Conservation (phyloP, 2,888 invertebrate species). For the Ariolimax columbianus region DNA sequence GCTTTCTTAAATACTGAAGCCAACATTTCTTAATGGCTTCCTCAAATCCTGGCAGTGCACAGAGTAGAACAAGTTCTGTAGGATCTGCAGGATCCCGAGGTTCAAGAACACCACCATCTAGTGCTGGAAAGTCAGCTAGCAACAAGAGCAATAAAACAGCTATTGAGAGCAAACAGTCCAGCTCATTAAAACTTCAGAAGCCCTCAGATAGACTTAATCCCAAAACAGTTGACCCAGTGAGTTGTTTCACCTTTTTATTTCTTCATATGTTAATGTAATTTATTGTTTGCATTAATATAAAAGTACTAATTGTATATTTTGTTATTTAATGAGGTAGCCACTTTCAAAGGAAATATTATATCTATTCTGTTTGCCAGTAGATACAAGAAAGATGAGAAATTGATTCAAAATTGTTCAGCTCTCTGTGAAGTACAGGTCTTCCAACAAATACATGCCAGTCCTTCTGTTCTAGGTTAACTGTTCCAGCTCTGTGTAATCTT, state of each 20-base stretch:
- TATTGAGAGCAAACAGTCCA: slow-evolving; percentile 37
- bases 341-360: neutral
- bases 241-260: slow-evolving; percentile 51
- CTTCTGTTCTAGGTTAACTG: no score
- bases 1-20: neutral
- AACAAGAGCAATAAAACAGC: slow-evolving; percentile 24
- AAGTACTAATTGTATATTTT: neutral
- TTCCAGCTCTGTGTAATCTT: no score
- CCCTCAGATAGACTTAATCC: slow-evolving; percentile 70
- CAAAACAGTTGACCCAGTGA: slow-evolving; percentile 76
- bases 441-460: no score
- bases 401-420: no score
- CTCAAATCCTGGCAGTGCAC: slow-evolving; percentile 60
- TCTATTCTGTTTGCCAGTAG: no score
- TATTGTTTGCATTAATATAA: neutral
- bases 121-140: slow-evolving; percentile 56
- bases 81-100: slow-evolving; percentile 60
- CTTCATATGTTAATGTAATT: neutral
- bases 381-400: neutral
- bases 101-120: slow-evolving; percentile 60
- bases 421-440: no score
- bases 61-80: slow-evolving; percentile 57
- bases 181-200: slow-evolving; percentile 44
- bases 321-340: neutral
- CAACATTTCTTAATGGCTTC: slow-evolving; percentile 58